phyloP scores from a whole-genome alignment of 2,113 vertebrate species.

The Dinomys branickii region DNA sequence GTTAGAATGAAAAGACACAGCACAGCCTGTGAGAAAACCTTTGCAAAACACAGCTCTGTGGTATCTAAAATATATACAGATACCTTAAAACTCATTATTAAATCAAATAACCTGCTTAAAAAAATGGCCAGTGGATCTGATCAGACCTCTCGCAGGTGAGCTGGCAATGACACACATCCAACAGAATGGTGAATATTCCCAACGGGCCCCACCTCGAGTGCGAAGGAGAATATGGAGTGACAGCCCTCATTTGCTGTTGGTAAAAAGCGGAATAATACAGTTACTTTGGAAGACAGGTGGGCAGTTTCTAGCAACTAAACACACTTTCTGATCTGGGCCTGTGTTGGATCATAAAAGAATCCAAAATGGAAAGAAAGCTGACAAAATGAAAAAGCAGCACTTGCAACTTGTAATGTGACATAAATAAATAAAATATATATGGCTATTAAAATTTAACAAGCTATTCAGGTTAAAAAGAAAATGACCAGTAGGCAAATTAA shows the following conservation, averaged over 20 bases:
- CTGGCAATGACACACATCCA: background rate
- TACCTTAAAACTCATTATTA: background rate
- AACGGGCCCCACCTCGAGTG: background rate
- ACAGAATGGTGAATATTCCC: no score
- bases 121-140: background rate
- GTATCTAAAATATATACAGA: background rate
- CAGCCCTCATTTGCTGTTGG: background rate
- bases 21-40: background rate
- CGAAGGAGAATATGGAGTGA: background rate
- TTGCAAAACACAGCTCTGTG: background rate
- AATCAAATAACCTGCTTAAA: background rate
- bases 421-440: background rate
- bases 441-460: background rate
- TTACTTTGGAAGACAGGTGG: background rate
- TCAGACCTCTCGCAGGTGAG: background rate
- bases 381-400: background rate
- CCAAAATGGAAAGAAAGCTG: background rate
- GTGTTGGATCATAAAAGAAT: background rate
- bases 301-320: background rate
- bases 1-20: background rate
- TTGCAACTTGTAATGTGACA: background rate
- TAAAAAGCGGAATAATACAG: background rate
- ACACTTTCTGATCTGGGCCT: background rate
- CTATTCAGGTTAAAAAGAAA: background rate
- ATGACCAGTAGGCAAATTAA: background rate